These are phyloP conservation scores for Hermodice carunculata DNA, from an alignment of 2,888 invertebrate genomes.

Conservation along the genomic window DNA sequence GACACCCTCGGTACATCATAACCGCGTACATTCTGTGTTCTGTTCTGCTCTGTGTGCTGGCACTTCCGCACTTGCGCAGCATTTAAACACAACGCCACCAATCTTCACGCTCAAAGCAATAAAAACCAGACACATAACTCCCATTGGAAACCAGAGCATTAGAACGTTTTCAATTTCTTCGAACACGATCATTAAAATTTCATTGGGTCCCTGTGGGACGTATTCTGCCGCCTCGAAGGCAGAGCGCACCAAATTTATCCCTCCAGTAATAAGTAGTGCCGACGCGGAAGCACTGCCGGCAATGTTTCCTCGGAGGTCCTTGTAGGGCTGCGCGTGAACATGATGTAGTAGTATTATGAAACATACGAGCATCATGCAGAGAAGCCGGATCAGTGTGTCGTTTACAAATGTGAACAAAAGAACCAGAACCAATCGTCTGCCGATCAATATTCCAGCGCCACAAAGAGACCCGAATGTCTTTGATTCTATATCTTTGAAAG, in stretches of 20 bases:
- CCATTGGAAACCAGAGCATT: constrained; percentile 42
- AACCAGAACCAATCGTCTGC: constrained; percentile 36
- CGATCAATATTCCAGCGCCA: constrained; percentile 40
- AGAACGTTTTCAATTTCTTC: constrained; percentile 39
- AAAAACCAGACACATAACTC: constrained; percentile 38
- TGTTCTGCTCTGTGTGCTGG: background rate
- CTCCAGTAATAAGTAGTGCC: constrained; percentile 38
- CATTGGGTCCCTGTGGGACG: constrained; percentile 42
- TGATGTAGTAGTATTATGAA: constrained; percentile 44
- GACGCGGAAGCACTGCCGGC: constrained; percentile 42
- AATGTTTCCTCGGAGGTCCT: constrained; percentile 40
- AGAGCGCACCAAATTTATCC: constrained; percentile 42
- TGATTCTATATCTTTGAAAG: constrained; percentile 37
- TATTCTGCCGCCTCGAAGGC: constrained; percentile 45
- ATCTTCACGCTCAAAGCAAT: constrained; percentile 33
- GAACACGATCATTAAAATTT: constrained; percentile 38
- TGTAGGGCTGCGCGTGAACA: constrained; percentile 41
- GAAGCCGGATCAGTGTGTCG: constrained; percentile 40
- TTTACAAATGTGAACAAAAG: constrained; percentile 44
- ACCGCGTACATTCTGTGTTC: background rate
- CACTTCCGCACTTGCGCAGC: background rate
- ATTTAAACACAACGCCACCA: constrained; percentile 2
- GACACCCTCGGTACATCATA: background rate
- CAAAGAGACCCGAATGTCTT: constrained; percentile 34
- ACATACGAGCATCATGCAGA: constrained; percentile 41